Base-by-base conservation (phyloP, 2,797 vertebrate species). In the Hephaestus fuliginosus region DNA sequence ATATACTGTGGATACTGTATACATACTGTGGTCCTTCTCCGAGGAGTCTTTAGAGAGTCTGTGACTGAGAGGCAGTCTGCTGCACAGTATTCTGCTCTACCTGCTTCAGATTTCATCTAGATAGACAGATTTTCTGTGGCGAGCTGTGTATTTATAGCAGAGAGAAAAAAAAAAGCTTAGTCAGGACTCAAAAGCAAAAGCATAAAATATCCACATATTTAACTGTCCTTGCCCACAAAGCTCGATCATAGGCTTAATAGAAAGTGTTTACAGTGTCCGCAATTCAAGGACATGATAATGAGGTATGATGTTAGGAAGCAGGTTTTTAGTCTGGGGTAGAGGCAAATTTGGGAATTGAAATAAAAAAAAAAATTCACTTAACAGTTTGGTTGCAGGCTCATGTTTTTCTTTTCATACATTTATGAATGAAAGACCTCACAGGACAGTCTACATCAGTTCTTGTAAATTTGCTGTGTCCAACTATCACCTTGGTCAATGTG, bases 61-160 rank as follows among this genome's bases (percentile, higher is more conserved):
- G 43, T 68, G 3, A 56, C 69, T 58, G 2, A 49, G 55, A 70
- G 48, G 74, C 53, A 39, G 48, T 13, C 22, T 17, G 25, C 44
- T n/a, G 48, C 2, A 10, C 5, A 46, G 22, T 62, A 66, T 51
- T 68, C 41, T 65, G 46, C 74, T 61, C 28, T 39, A 46, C 66
- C 57, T 72, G 70, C 44, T 48, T 74, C 51, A 70, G 39, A 80
- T 82, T 77, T 79, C 56, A 80, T 77, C 18, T 20, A 74, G 76
- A 84, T 68, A 67, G 46, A 76, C 60, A 70, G 39, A 49, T 75
- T 75, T 65, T 56, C 57, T 44, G 28, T 66, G 64, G 53, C 20
- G 67, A 52, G 70, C 51, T 68, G 67, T 46, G 63, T 83, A 81
- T 83, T 77, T 81, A 72, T 71, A 81, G 56, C 36, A 72, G 74